Base-by-base conservation (phyloP, 2,888 invertebrate genomes). In the Aleiodes testaceus region DNA sequence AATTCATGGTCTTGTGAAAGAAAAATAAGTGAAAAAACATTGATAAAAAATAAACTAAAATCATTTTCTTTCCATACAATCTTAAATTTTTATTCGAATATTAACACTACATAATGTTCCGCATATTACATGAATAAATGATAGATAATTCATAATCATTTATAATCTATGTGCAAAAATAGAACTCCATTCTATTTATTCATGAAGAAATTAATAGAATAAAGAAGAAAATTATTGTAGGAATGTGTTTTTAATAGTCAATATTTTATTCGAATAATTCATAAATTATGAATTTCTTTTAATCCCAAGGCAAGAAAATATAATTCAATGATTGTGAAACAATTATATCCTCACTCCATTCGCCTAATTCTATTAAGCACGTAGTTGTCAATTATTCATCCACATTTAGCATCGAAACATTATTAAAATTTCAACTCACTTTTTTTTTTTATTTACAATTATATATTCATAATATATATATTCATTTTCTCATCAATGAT, bases 121-220 rank as follows among this genome's bases (percentile, higher is more conserved):
- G 26, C 78, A 81, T 77, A 78, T 74, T 75, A 79, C 76, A 78
- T 74, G 50, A 76, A 77, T 59, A 59, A 59, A 77, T 70, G 73
- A 79, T 74, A 75, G 72, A 75, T 69, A 77, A 77, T 72, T 78
- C 77, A 73, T 79, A 77, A 78, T 78, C 75, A 79, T 78, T 76
- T 75, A 75, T 74, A 64, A 77, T 77, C 77, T 77, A 80, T 74
- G 81, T 82, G 82, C 82, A 82, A 82, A 82, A 82, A 82, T 82
- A 82, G 79, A 80, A 78, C 72, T 74, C 70, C 72, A 72, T 73
- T 75, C 71, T 77, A 79, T 77, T n/a, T 75, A 68, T 74, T 79
- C 80, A 22, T 77, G 78, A 77, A 78, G 73, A 75, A 67, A 73
- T n/a, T n/a, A n/a, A n/a, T n/a, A n/a, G n/a, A n/a, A n/a, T n/a